These are phyloP conservation scores for Drosophila nr. fundita DNA, from an alignment of 2,888 invertebrate species.

Conservation along the genomic window DNA sequence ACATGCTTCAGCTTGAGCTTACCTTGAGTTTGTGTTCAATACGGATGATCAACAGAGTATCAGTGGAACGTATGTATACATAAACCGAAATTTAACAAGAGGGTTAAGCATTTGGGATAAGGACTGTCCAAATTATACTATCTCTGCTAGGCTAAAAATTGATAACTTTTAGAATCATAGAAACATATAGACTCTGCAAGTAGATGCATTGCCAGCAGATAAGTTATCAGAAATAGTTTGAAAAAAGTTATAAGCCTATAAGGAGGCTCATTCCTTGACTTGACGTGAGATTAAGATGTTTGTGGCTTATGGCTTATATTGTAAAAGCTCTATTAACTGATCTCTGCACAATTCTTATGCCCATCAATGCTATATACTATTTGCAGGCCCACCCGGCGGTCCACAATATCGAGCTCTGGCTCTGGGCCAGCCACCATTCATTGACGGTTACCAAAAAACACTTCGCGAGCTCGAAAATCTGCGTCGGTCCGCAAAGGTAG, in stretches of 20 bases:
- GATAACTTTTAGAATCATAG: neutral
- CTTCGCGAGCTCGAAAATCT: constrained; percentile 89
- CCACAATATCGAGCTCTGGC: constrained; percentile 91
- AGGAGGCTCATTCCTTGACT: too few relatives aligned
- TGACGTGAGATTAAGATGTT: neutral
- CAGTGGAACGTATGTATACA: neutral
- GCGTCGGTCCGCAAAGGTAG: constrained; percentile 86
- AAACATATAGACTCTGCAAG: neutral
- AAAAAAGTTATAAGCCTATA: neutral
- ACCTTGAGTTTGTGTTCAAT: constrained; percentile 11
- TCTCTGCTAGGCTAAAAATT: neutral
- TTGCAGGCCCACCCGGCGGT: constrained; percentile 87
- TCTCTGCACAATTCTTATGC: neutral
- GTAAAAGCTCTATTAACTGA: neutral
- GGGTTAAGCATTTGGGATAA: neutral
- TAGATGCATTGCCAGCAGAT: neutral
- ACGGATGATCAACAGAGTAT: constrained; percentile 1
- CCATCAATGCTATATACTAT: neutral
- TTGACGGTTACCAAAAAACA: constrained; percentile 88
- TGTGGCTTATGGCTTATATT: neutral
- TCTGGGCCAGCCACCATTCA: constrained; percentile 90
- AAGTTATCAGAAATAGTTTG: neutral
- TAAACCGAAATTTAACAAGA: neutral
- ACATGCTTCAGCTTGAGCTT: constrained; percentile 11
- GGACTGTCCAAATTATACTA: neutral